Percentiles rank a stretch among this genome's conserved stretches.
phyloP scores from a whole-genome alignment of 2,888 invertebrate genomes.

The Idaea aversata region DNA sequence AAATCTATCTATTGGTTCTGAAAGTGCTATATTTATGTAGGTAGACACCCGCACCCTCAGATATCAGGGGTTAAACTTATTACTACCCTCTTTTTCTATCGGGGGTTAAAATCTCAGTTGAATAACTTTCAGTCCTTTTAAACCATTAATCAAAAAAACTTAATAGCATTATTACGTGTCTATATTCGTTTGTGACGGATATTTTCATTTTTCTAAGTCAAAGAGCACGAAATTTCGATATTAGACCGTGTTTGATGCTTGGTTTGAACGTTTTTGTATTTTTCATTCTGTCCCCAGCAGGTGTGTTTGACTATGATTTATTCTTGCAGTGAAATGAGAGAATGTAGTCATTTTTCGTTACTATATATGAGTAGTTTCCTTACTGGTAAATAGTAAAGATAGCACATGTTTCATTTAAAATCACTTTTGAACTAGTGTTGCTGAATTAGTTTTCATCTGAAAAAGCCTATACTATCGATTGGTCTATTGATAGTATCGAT shows the following conservation, averaged over 20 bases:
- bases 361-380: neutral
- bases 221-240: slow-evolving; percentile 29
- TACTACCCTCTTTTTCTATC: neutral
- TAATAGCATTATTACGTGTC: neutral
- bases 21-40: no score
- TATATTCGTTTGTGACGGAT: slow-evolving; percentile 1
- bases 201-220: slow-evolving; percentile 21
- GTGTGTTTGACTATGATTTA: slow-evolving; percentile 73
- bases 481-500: no score
- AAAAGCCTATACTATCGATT: no score
- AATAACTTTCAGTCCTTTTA: neutral
- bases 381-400: no score
- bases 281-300: slow-evolving; percentile 61
- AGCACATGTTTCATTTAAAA: no score
- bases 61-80: neutral
- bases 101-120: neutral
- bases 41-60: neutral
- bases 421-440: no score
- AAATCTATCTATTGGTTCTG: no score
- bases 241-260: slow-evolving; percentile 56
- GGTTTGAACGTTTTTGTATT: slow-evolving; percentile 54
- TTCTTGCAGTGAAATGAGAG: slow-evolving; percentile 54
- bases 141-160: neutral
- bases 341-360: slow-evolving; percentile 32
- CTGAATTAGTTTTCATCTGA: no score